These are phyloP conservation scores for Bombus pyrosoma DNA, from an alignment of 1,140 invertebrate genomes.

Conservation along the genomic window DNA sequence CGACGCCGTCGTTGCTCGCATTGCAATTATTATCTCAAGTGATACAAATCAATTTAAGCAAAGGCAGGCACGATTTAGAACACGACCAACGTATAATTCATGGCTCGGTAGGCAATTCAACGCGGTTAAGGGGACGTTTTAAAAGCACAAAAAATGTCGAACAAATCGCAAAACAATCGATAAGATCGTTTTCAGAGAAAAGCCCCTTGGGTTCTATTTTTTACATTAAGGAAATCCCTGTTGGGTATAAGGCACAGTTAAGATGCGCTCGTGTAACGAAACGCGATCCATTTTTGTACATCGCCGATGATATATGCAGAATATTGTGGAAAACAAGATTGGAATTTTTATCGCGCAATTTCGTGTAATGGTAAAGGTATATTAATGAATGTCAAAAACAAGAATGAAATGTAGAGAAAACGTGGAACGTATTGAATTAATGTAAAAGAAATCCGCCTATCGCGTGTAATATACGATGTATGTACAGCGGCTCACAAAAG, in stretches of 20 bases:
- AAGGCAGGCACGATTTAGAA: background rate
- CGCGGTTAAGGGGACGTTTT: constrained; percentile 9
- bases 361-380: background rate
- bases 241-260: constrained; percentile 20
- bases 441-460: background rate
- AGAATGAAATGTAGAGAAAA: background rate
- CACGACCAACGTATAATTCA: constrained; percentile 22
- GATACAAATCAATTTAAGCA: background rate
- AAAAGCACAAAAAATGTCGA: constrained; percentile 33
- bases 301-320: constrained; percentile 25
- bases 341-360: background rate
- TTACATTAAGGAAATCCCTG: constrained; percentile 32
- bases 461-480: background rate
- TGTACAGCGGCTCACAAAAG: background rate
- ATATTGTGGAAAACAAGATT: background rate
- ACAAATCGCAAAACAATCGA: constrained; percentile 41
- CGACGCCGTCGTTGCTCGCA: background rate
- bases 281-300: constrained; percentile 9
- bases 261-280: constrained; percentile 38
- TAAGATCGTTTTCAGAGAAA: constrained; percentile 30
- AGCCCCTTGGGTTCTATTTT: constrained; percentile 45
- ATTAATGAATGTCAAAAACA: background rate
- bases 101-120: constrained; percentile 20
- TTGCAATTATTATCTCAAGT: background rate
- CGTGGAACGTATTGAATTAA: background rate